Conservation (phyloP, 2,113 vertebrate genomes). For the Typhlomys cinereus region DNA sequence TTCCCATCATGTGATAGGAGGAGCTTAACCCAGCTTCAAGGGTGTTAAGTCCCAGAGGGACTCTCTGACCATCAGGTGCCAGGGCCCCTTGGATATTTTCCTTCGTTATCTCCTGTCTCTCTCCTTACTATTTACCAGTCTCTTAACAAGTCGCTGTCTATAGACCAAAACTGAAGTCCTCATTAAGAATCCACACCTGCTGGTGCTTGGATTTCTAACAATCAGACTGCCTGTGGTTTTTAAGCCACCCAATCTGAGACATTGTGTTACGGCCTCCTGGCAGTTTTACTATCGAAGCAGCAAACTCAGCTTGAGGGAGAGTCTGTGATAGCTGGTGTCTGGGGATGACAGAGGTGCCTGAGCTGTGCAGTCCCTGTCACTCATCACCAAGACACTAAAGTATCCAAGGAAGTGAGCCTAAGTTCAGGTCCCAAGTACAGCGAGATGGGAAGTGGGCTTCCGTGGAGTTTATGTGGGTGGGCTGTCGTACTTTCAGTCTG, state of each 20-base stretch:
- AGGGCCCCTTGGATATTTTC: not conserved
- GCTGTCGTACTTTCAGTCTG: not conserved
- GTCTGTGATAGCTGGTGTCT: not conserved
- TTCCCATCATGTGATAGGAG: not conserved
- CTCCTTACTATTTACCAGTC: not conserved
- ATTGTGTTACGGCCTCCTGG: not conserved
- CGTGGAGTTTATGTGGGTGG: not conserved
- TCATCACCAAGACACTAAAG: not conserved
- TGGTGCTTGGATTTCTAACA: not conserved
- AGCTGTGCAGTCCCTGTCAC: not conserved
- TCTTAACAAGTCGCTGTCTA: not conserved
- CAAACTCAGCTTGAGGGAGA: not conserved
- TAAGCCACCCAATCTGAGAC: not conserved
- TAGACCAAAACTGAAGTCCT: not conserved
- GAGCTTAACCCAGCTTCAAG: not conserved
- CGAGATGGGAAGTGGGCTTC: not conserved
- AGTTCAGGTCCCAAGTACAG: fast-evolving
- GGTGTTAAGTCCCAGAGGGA: not conserved
- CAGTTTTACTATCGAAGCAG: fast-evolving
- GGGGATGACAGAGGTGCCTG: not conserved
- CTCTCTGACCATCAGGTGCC: not conserved
- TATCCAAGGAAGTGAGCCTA: not conserved
- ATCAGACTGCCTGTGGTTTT: not conserved
- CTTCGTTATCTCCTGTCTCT: not conserved
- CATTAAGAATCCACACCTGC: not conserved